Evolutionary conservation across 1,140 invertebrate species (phyloP), one percentile per base, ranked within the genome.

Genomic region (Brachionus angularis): DNA sequence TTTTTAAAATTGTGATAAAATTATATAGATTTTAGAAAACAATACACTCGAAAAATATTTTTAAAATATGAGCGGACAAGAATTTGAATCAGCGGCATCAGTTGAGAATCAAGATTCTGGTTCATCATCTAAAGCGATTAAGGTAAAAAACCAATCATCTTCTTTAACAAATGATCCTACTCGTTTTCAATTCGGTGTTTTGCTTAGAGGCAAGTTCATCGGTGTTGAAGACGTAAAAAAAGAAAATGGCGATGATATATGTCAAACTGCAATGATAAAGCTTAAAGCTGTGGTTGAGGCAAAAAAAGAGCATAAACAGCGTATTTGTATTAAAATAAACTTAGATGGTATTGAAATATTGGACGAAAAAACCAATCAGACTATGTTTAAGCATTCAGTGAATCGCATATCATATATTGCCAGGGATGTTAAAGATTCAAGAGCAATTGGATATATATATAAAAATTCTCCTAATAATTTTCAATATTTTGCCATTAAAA

Each of bases 401-500:
- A 52, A 12, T 29, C 23, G 42, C 5, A 71, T 71, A 23, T 71
- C 67, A 10, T 71, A 71, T 14, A 71, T 71, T n/a, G 46, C 67
- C 10, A 12, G 67, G 29, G 67, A 71, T 39, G 18, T 23, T 5
- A 55, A 33, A 27, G 67, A 71, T 44, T 14, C 67, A n/a, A 36
- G 67, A 52, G 67, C 67, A n/a, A 39, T 71, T 21, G 67, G 67
- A 0, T 71, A 71, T 36, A 50, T 71, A 12, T 52, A 42, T 29
- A 52, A 52, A 53, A 55, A 71, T 42, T 50, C 46, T n/a, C 10
- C 21, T 18, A 46, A 53, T 8, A 39, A 29, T 21, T 29, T 36
- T 29, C 47, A 71, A 42, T 71, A 52, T 55, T 52, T 71, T 71
- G 67, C 46, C n/a, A 71, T 71, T 42, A 71, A 71, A 14, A 71